Conservation (phyloP, 1,140 invertebrate species). For the Ctenoplectra terminalis region DNA sequence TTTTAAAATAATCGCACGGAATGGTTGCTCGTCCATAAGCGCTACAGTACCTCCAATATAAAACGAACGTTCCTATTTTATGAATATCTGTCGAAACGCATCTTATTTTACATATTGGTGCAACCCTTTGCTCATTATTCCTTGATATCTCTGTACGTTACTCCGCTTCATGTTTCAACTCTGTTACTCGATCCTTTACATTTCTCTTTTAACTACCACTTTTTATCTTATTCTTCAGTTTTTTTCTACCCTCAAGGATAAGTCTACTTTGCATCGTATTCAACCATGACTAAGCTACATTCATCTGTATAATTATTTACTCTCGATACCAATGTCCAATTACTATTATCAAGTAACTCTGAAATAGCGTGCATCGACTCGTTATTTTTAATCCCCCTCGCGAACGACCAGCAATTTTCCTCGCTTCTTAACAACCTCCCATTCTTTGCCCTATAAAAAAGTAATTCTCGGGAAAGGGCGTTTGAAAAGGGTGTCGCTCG, state of each 20-base stretch:
- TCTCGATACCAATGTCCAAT: not conserved
- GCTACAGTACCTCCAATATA: not conserved
- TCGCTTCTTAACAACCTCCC: not conserved
- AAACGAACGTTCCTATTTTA: not conserved
- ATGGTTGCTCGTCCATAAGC: too few relatives aligned
- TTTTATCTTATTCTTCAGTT: not conserved
- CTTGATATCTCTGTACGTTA: not conserved
- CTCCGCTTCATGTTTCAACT: too few relatives aligned
- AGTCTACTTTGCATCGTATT: too few relatives aligned
- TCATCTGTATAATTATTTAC: not conserved
- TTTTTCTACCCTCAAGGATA: too few relatives aligned
- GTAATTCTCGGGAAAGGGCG: not conserved
- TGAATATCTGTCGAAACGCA: not conserved
- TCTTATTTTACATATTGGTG: not conserved
- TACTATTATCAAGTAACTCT: not conserved
- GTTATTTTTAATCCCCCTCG: not conserved
- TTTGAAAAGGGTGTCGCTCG: not conserved
- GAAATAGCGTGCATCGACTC: not conserved
- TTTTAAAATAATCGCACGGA: slow-evolving; percentile 19
- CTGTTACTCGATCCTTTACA: not conserved
- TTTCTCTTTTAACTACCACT: not conserved
- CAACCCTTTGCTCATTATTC: not conserved
- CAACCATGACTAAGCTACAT: not conserved
- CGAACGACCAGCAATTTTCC: not conserved
- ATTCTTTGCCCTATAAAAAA: not conserved